These are phyloP conservation scores for Hystrix cristata DNA, from an alignment of 2,113 vertebrate species.

Conservation along the genomic window DNA sequence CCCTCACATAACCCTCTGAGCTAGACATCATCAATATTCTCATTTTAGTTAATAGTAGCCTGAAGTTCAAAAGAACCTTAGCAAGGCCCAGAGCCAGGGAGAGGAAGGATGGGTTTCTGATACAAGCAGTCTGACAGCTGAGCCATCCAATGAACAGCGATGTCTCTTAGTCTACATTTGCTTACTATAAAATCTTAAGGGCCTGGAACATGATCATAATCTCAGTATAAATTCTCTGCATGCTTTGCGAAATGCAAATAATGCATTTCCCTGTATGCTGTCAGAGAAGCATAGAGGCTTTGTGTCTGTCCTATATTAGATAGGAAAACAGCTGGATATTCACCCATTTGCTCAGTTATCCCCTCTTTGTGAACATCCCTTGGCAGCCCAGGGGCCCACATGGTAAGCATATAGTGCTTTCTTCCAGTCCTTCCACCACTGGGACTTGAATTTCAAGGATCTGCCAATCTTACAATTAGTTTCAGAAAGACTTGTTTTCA, in stretches of 20 bases:
- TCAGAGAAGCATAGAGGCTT: background rate
- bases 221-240: background rate
- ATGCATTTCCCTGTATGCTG: background rate
- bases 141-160: background rate
- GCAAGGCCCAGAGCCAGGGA: background rate
- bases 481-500: conserved; percentile 80
- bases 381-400: conserved; percentile 28
- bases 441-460: conserved; percentile 64
- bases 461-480: conserved; percentile 69
- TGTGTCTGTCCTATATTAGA: conserved; percentile 48
- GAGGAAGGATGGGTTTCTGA: background rate
- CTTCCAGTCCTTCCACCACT: conserved; percentile 48
- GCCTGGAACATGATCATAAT: background rate
- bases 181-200: background rate
- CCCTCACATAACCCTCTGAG: background rate
- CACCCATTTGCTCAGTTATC: conserved; percentile 53
- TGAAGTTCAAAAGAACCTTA: background rate
- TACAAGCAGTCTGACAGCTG: background rate
- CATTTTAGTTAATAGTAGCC: background rate
- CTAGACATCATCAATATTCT: background rate
- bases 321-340: conserved; percentile 39
- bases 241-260: conserved; percentile 43
- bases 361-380: conserved; percentile 25
- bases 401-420: background rate
- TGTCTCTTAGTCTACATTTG: background rate